Conservation (phyloP, 2,113 vertebrate genomes). For the Trematomus loennbergii region DNA sequence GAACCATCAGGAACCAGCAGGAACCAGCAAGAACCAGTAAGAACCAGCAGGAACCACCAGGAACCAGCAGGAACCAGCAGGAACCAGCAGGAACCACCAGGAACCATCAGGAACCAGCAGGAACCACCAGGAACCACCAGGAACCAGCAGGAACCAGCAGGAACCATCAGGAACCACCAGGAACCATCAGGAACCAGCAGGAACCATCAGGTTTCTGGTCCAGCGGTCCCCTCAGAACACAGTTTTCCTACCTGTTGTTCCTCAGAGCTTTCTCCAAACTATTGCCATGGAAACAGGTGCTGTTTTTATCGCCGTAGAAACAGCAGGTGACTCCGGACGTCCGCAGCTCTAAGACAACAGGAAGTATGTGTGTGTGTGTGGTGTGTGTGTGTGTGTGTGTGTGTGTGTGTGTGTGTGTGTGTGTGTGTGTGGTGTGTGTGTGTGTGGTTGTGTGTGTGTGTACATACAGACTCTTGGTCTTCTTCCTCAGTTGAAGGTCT, state of each 20-base stretch:
- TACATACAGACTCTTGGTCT: conserved; percentile 89
- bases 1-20: not conserved
- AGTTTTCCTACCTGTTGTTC: conserved; percentile 60
- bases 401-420: not conserved
- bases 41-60: not conserved
- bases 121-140: not conserved
- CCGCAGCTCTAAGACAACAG: conserved; percentile 84
- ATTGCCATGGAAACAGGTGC: conserved; percentile 80
- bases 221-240: no score
- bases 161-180: not conserved
- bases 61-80: not conserved
- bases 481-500: conserved; percentile 78
- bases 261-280: conserved; percentile 91
- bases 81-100: not conserved
- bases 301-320: conserved; percentile 85
- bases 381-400: no score
- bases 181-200: not conserved
- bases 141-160: not conserved
- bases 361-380: not conserved
- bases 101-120: not conserved
- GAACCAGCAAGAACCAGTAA: not conserved
- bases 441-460: conserved; percentile 10
- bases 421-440: conserved; percentile 3
- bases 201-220: not conserved
- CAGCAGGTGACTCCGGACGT: conserved; percentile 88